Evolutionary conservation across 2,113 vertebrate genomes (phyloP), one percentile per base, ranked within the genome.

Genomic region (Rhinoderma darwinii): DNA sequence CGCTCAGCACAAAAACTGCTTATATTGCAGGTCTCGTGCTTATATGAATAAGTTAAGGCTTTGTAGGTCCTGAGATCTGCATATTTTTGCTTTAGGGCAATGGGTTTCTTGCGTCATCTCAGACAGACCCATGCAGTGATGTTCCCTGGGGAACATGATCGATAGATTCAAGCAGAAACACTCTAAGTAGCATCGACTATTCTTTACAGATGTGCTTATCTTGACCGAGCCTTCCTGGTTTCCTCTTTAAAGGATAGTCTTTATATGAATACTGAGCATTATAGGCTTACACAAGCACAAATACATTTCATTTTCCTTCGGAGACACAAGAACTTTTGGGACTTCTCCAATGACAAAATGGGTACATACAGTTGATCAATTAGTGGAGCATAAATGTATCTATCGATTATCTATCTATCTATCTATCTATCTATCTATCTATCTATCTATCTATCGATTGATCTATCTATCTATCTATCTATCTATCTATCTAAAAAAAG

Each of bases 211-310:
- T 4, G 30, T 12, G 4, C 18, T 70, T 9, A 70, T 70, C 14
- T 8, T 17, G 3, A 68, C 63, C 14, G 32, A 35, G 2, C 30
- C 75, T 35, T 51, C 75, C 47, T 27, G 27, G 17, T n/a, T 32
- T 78, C 9, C 10, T 54, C 75, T 51, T 25, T 11, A 47, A n/a
- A 47, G 41, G 41, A 27, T 77, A 77, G 6, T 30, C 27, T 50
- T 50, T 12, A 44, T 77, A 32, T 75, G 73, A 41, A 47, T 77
- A 30, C n/a, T 20, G 74, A 54, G 75, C 75, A 63, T 30, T 63
- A 12, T 2, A 68, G 30, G 43, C 50, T 22, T 39, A 35, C 27
- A 39, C 9, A 56, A 25, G 51, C 30, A 37, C 44, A 37, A 56
- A 37, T 25, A n/a, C 44, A 51, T 1, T 44, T 47, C 2, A 44